A percentile compares a stretch with the other conserved stretches of the same genome.
Conservation (phyloP, 2,797 vertebrate species). For the Diglossa cyanea region DNA sequence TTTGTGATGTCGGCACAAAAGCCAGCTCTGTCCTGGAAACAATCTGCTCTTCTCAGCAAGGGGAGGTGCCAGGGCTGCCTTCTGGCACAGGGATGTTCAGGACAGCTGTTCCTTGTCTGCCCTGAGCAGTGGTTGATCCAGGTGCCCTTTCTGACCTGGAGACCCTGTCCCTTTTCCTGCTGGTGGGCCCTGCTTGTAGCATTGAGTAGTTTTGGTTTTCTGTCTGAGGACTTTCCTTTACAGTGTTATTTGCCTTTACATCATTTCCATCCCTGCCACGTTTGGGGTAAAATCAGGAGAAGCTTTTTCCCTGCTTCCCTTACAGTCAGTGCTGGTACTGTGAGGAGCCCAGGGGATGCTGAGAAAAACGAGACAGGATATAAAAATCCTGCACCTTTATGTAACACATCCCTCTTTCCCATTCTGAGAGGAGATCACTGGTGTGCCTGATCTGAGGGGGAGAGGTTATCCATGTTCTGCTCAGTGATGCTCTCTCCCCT, state of each 20-base stretch:
- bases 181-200: not conserved
- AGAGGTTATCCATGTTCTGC: not conserved
- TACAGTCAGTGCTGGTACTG: not conserved
- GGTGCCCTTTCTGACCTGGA: not conserved
- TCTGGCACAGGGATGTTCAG: not conserved
- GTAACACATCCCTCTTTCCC: not conserved
- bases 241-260: not conserved
- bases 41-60: not conserved
- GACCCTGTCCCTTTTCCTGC: not conserved
- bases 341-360: not conserved
- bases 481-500: not conserved
- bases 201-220: not conserved
- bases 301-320: not conserved
- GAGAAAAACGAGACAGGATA: not conserved
- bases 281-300: not conserved
- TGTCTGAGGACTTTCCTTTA: not conserved
- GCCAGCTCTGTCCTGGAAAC: not conserved
- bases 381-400: not conserved
- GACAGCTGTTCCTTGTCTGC: not conserved
- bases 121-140: not conserved
- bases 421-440: not conserved
- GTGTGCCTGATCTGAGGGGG: not conserved
- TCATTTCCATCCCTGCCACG: not conserved
- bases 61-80: not conserved
- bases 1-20: constrained; percentile 3